A percentile compares a stretch with the other conserved stretches of the same genome.
These are phyloP conservation scores for Choristoneura fumiferana DNA, from an alignment of 1,140 invertebrate species.

Conservation along the genomic window DNA sequence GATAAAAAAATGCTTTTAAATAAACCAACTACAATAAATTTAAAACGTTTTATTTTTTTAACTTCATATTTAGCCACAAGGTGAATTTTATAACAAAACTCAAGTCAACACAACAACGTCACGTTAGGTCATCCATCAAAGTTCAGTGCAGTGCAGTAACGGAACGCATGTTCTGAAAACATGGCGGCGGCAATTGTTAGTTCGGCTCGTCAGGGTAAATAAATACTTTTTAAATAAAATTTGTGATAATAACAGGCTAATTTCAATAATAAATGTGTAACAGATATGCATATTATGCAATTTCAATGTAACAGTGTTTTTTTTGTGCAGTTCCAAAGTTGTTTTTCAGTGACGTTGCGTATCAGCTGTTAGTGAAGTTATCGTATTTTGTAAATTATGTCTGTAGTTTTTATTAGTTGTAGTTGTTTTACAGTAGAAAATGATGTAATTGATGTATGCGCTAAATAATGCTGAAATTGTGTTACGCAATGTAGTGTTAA, in stretches of 20 bases:
- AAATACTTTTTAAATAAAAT: constrained; percentile 43
- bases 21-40: no score
- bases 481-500: constrained; percentile 61
- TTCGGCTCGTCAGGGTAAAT: constrained; percentile 75
- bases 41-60: no score
- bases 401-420: constrained; percentile 21
- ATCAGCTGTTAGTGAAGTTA: constrained; percentile 48
- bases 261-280: background rate
- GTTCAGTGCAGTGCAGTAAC: constrained; percentile 9
- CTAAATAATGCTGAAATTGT: constrained; percentile 1
- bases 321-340: constrained; percentile 4
- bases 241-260: background rate
- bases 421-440: background rate
- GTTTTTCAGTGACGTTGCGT: constrained; percentile 36
- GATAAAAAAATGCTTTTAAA: no score
- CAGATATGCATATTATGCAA: background rate
- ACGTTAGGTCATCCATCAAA: no score
- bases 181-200: constrained; percentile 73
- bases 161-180: constrained; percentile 51
- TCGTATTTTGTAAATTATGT: constrained; percentile 22
- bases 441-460: background rate
- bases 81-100: no score
- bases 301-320: background rate
- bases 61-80: no score
- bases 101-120: no score